Base-by-base conservation (phyloP, 2,888 invertebrate genomes). In the Microchrysa polita region DNA sequence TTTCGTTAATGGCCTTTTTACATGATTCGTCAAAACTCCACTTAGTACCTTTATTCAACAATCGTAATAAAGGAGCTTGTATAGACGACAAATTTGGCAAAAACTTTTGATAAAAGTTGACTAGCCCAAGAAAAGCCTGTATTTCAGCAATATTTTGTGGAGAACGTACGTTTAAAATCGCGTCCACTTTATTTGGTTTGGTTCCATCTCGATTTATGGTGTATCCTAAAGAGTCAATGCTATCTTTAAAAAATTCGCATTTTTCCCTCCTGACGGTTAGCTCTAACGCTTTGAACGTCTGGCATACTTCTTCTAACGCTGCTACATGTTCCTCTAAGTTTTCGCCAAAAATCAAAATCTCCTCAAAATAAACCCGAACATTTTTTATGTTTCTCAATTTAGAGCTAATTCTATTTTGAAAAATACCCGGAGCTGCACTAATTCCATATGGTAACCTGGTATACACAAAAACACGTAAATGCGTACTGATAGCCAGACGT, bases 171-270 rank as follows among this genome's bases (percentile, higher is more conserved):
- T 80, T 75, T 5, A 77, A 7, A 7, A 81, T 80, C 0, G 79
- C 79, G 9, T 76, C 73, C 0, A 81, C 76, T 77, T 82, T 82
- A 44, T 78, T 75, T 60, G 79, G 81, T n/a, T 77, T 77, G 22
- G 83, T 76, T 1, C 81, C 81, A 5, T 79, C 57, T 72, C 77
- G 78, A 63, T 80, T 78, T 67, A 83, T 80, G 9, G 77, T 74
- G 72, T 79, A 79, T 7, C 79, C 79, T 22, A 77, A 79, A 74
- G 79, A 79, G 59, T 78, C 76, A n/a, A 81, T 78, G 75, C 76
- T n/a, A 23, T 79, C 72, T 60, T 74, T 63, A 23, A 80, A 76
- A 75, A 80, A 80, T 74, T 78, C 75, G 48, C 79, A 79, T 77
- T 80, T 81, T 4, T 77, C 75, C 14, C 76, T 40, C 59, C 79